Evolutionary conservation across 2,888 invertebrate species (phyloP), one percentile per base, ranked within the genome.

Genomic region (Craniophora ligustri): DNA sequence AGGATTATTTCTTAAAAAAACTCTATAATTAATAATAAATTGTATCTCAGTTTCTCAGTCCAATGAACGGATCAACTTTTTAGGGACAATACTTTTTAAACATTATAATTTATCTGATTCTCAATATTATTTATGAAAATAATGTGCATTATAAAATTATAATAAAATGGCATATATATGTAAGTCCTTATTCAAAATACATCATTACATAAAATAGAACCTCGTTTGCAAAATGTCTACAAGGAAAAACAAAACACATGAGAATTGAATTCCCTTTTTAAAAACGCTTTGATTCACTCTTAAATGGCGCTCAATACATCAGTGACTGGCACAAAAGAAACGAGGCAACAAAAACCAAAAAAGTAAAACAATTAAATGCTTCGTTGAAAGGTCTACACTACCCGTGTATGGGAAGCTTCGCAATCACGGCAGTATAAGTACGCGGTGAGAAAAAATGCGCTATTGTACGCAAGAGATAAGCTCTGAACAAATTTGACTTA

Each of bases 401-500:
- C 34, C 28, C 19, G 13, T 19, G 23, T 47, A 55, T 51, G 59
- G 32, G 42, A 59, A 55, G 26, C 30, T 47, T 40, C 55, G 51
- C 32, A 44, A 63, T 57, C 47, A 49, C 14, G 38, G n/a, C 13
- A 21, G 21, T n/a, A 19, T 46, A 30, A 16, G 38, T 38, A 36
- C 10, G 34, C 38, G 34, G 30, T 47, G 28, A 46, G 51, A 59
- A 69, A 58, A 72, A 58, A 65, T 38, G 40, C 39, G 16, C 58
- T 39, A 62, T 74, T 67, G 68, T 71, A 55, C 55, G 40, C 30
- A 5, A 21, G 18, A 80, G 87, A 88, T 88, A 87, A 88, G 80
- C 81, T 76, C 64, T 76, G 73, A 84, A 87, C 84, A 86, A 83
- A 87, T 84, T 84, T 86, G 81, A 76, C 48, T 59, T 60, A 59